Conservation (phyloP, 2,797 vertebrate genomes). For the Galaxias olidus region DNA sequence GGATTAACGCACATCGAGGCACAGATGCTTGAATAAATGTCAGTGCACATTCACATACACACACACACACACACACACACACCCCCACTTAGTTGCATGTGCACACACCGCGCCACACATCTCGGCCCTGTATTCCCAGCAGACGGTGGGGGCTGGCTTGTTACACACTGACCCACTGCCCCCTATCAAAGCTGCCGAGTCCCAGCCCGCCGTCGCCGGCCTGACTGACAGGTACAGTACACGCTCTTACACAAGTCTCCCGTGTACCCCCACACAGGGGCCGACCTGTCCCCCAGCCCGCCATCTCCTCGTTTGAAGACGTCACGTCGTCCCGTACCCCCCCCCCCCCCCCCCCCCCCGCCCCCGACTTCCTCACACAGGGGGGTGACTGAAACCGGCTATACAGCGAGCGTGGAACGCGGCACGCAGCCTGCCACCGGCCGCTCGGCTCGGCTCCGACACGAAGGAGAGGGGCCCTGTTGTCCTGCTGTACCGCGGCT, state of each 20-base stretch:
- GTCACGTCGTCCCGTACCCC: too few species aligned
- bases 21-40: slow-evolving; percentile 29
- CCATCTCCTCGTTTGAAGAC: slow-evolving; percentile 23
- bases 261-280: slow-evolving; percentile 44
- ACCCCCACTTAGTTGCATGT: not conserved
- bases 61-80: slow-evolving; percentile 12
- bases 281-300: slow-evolving; percentile 48
- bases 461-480: slow-evolving; percentile 17
- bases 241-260: slow-evolving; percentile 51
- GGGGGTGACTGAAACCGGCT: too few species aligned
- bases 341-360: too few species aligned
- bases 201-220: slow-evolving; percentile 36
- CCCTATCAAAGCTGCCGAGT: slow-evolving; percentile 42
- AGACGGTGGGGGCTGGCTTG: slow-evolving; percentile 19
- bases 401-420: too few species aligned
- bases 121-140: not conserved
- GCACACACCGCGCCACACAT: slow-evolving; percentile 12
- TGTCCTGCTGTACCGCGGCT: not conserved
- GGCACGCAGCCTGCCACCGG: too few species aligned
- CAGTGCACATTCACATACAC: slow-evolving; percentile 11
- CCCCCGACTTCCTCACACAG: too few species aligned
- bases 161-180: slow-evolving; percentile 57
- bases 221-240: slow-evolving; percentile 51
- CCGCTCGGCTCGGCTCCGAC: slow-evolving; percentile 8
- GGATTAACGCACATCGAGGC: slow-evolving; percentile 10